phyloP scores from a whole-genome alignment of 2,797 vertebrate species.

The Danio jaintianensis region DNA sequence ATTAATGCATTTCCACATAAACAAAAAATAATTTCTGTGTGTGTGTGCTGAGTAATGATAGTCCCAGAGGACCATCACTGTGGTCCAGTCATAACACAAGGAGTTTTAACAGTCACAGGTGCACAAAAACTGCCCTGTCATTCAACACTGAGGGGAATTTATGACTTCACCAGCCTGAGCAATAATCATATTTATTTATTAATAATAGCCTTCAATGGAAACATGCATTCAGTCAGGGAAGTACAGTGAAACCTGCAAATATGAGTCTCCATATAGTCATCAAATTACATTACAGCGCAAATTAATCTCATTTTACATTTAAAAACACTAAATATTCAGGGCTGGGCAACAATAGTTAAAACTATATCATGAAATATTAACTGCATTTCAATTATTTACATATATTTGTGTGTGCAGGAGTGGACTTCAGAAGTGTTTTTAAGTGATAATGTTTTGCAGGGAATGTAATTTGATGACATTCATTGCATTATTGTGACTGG shows the following conservation, averaged over 20 bases:
- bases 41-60: conserved; percentile 19
- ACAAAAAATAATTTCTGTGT: neutral
- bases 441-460: too few relatives aligned
- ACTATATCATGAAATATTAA: too few relatives aligned
- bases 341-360: too few relatives aligned
- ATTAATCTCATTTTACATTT: too few relatives aligned
- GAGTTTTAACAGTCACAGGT: conserved; percentile 18
- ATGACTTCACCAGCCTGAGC: neutral
- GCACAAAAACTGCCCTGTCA: conserved; percentile 22
- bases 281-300: neutral
- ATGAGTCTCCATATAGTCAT: neutral
- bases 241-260: neutral
- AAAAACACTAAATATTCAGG: neutral
- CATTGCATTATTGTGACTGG: too few relatives aligned
- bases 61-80: neutral
- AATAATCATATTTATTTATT: neutral
- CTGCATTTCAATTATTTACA: too few relatives aligned
- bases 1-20: too few relatives aligned
- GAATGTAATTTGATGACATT: too few relatives aligned
- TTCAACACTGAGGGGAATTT: conserved; percentile 17
- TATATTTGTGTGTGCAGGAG: too few relatives aligned
- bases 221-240: neutral
- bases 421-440: too few relatives aligned
- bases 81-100: conserved; percentile 33
- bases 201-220: neutral